Evolutionary conservation across 2,113 vertebrate genomes (phyloP).

Genomic region (Dipodomys spectabilis): DNA sequence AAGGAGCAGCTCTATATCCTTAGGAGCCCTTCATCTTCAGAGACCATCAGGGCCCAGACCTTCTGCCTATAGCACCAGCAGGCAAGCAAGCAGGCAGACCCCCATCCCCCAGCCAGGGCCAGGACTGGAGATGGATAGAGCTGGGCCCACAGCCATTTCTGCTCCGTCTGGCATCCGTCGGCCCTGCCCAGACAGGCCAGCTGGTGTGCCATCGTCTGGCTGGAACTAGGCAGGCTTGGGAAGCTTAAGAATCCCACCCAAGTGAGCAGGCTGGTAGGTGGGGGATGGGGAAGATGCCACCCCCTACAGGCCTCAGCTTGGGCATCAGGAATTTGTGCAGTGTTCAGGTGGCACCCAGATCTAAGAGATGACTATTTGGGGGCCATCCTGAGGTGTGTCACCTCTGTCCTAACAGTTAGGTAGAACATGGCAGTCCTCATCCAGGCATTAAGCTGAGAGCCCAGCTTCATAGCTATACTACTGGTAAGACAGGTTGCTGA

Average conservation of each 20-base stretch:
- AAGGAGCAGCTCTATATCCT: neutral
- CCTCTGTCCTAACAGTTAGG: neutral
- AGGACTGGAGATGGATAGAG: constrained; percentile 77
- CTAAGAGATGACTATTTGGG: neutral
- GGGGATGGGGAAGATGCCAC: constrained; percentile 41
- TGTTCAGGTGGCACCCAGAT: constrained; percentile 25
- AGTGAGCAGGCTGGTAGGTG: constrained; percentile 62
- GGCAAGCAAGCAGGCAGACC: constrained; percentile 75
- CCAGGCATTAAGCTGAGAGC: neutral
- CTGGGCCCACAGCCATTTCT: constrained; percentile 83
- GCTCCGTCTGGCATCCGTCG: constrained; percentile 84
- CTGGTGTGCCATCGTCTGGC: constrained; percentile 84
- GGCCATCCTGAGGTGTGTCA: constrained; percentile 3
- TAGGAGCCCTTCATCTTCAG: constrained; percentile 51
- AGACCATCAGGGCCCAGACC: constrained; percentile 55
- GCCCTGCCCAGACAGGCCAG: constrained; percentile 85
- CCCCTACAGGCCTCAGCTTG: constrained; percentile 23
- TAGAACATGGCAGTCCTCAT: neutral
- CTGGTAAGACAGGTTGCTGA: constrained; percentile 49
- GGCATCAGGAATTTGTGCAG: constrained; percentile 30
- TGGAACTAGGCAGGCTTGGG: constrained; percentile 75
- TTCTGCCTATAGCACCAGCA: constrained; percentile 68
- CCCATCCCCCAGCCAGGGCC: constrained; percentile 72
- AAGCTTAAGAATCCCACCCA: constrained; percentile 79
- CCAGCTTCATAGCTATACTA: neutral